A percentile compares a stretch with the other conserved stretches of the same genome.
phyloP scores from a whole-genome alignment of 2,113 vertebrate species.

The Phycodurus eques region DNA sequence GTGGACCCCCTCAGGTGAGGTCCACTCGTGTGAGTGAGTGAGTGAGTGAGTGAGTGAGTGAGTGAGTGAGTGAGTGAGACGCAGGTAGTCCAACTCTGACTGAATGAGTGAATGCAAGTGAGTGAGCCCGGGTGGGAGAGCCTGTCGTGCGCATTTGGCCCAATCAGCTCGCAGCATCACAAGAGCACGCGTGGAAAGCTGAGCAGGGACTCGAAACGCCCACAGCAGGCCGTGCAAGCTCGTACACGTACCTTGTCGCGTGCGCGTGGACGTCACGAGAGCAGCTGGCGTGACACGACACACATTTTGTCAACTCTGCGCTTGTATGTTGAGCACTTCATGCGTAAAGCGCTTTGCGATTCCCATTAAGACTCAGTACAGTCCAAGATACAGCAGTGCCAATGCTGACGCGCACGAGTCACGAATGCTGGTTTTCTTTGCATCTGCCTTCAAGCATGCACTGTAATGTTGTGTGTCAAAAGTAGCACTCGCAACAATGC shows the following conservation, averaged over 20 bases:
- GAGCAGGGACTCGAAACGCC: neutral
- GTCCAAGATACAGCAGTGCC: neutral
- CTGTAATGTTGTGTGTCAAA: no score
- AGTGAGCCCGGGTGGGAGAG: conserved; percentile 41
- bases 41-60: conserved; percentile 27
- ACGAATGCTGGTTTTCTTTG: neutral
- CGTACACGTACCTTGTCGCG: neutral
- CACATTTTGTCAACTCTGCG: neutral
- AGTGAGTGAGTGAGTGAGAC: conserved; percentile 26
- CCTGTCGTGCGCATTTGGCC: conserved; percentile 50
- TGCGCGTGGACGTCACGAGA: neutral
- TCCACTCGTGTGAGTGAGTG: conserved; percentile 44
- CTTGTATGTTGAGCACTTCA: neutral
- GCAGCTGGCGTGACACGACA: neutral
- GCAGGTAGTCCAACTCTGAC: conserved; percentile 5
- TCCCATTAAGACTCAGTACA: neutral
- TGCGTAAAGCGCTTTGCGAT: neutral
- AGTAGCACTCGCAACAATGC: neutral
- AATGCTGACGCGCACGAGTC: neutral
- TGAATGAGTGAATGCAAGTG: conserved; percentile 11
- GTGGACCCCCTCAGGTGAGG: conserved; percentile 55
- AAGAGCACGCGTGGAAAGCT: conserved; percentile 36
- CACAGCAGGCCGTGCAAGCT: neutral
- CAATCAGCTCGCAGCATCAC: conserved; percentile 66
- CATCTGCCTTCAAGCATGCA: neutral